Base-by-base conservation (phyloP, 1,140 invertebrate species). In the Musca vetustissima region DNA sequence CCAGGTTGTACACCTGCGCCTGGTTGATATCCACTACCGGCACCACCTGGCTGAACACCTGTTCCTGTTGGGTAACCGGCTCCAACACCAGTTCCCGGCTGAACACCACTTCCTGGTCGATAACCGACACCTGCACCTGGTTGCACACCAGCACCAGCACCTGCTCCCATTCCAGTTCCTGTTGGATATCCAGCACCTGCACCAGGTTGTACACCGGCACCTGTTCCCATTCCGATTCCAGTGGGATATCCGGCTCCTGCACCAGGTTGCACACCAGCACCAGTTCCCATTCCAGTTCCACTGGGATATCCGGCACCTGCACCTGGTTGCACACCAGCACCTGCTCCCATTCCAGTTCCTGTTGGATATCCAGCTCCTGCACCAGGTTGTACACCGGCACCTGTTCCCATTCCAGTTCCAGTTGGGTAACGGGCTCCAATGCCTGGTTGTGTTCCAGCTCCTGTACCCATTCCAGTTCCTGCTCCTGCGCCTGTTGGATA, bases 41-140 rank as follows among this genome's bases (percentile, higher is more conserved):
- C 52, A 17, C 74, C 70, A 1, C 74, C 70, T 2, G 53, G 68
- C 24, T 72, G 74, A 8, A 43, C 21, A n/a, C 65, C 67, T 13
- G 7, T 64, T 1, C 70, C 71, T 0, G 67, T 8, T n/a, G 50
- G 67, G 9, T 13, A 55, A 49, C 1, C 36, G 19, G 24, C 49
- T 1, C 48, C 69, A n/a, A n/a, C n/a, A n/a, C n/a, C n/a, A 9
- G 4, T 14, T 19, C 66, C 64, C 1, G 70, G 47, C 22, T 57
- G 71, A 1, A 13, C 13, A 15, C 68, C 64, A 22, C n/a, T 57
- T 28, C 68, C 70, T 0, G 69, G 36, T 15, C 14, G 59, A 25
- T 67, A 55, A 14, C 25, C 15, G 14, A 64, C 3, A 1, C 61
- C 70, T 22, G 7, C 71, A 69, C 8, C n/a, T n/a, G n/a, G n/a